Evolutionary conservation across 2,888 invertebrate genomes (phyloP).

Genomic region (Xestobium rufovillosum): DNA sequence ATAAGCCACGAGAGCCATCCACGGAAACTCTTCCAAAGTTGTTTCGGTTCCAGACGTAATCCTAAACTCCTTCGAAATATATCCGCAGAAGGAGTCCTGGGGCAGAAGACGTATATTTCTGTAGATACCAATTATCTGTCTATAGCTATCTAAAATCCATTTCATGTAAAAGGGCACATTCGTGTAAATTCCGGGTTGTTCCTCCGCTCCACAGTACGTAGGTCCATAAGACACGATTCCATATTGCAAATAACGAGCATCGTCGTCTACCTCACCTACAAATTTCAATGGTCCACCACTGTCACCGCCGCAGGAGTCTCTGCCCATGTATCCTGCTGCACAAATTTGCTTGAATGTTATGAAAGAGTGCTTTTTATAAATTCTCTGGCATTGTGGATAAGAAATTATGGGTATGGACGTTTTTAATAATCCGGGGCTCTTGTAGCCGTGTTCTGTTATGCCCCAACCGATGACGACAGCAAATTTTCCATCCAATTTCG

Average conservation of each 20-base stretch:
- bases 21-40: constrained; percentile 58
- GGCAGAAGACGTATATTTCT: constrained; percentile 36
- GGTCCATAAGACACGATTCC: constrained; percentile 45
- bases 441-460: too few species aligned
- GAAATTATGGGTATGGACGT: too few species aligned
- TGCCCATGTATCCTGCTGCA: too few species aligned
- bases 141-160: constrained; percentile 53
- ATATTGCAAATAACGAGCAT: constrained; percentile 50
- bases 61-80: constrained; percentile 43
- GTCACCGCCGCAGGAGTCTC: too few species aligned
- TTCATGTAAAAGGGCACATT: constrained; percentile 50
- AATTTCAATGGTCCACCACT: too few species aligned
- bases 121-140: constrained; percentile 29
- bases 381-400: too few species aligned
- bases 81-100: constrained; percentile 49
- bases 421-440: too few species aligned
- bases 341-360: too few species aligned
- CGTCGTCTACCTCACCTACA: too few species aligned
- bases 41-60: constrained; percentile 57
- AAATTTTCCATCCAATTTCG: too few species aligned
- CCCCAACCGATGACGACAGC: too few species aligned
- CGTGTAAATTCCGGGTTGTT: constrained; percentile 61
- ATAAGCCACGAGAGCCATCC: constrained; percentile 68
- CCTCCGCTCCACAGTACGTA: constrained; percentile 38
- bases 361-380: too few species aligned